Evolutionary conservation across 2,113 vertebrate genomes (phyloP).

Genomic region (Neopipo cinnamomea): DNA sequence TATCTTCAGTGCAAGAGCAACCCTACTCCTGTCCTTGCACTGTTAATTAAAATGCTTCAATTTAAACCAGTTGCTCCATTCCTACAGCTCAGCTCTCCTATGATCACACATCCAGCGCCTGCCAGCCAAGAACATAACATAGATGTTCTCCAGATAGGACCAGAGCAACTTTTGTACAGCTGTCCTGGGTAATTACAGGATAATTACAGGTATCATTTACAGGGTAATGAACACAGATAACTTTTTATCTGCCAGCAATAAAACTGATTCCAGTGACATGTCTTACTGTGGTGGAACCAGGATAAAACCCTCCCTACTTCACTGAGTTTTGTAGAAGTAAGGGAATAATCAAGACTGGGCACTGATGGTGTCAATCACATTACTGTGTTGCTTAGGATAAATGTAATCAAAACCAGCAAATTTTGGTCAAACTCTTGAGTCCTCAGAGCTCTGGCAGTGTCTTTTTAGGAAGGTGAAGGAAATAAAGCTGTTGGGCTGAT

Average conservation of each 20-base stretch:
- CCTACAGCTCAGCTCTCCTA: not conserved
- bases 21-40: not conserved
- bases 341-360: not conserved
- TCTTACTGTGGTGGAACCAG: rapidly evolving
- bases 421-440: not conserved
- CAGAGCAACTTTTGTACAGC: not conserved
- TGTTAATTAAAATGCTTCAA: not conserved
- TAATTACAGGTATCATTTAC: not conserved
- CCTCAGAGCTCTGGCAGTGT: not conserved
- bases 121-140: not conserved
- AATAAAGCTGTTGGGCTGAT: not conserved
- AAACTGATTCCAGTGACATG: not conserved
- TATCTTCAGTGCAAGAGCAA: not conserved
- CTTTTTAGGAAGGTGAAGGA: not conserved
- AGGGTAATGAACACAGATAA: not conserved
- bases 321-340: not conserved
- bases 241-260: not conserved
- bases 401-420: not conserved
- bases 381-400: not conserved
- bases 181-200: not conserved
- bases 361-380: not conserved
- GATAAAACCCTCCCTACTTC: not conserved
- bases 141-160: not conserved
- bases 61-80: not conserved
- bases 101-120: not conserved